Percentiles rank a stretch among this genome's conserved stretches.
phyloP scores from a whole-genome alignment of 2,797 vertebrate genomes.

The Prunella strophiata region DNA sequence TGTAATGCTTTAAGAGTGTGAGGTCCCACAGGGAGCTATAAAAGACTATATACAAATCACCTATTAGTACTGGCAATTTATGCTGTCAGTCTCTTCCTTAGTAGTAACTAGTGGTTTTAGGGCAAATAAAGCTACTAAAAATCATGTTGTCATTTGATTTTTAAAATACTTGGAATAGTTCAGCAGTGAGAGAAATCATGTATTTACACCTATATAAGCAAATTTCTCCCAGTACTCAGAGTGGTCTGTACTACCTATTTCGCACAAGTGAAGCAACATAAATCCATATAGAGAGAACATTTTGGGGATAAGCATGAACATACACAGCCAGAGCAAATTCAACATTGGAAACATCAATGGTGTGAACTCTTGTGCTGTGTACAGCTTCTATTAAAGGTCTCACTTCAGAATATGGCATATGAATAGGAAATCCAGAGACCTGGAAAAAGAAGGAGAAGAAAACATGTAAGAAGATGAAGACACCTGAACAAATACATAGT shows the following conservation, averaged over 20 bases:
- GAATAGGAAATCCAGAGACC: constrained; percentile 95
- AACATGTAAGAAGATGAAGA: background rate
- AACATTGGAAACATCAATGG: constrained; percentile 82
- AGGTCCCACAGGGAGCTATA: background rate
- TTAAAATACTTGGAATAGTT: background rate
- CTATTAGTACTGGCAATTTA: background rate
- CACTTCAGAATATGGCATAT: constrained; percentile 91
- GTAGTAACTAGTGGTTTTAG: background rate
- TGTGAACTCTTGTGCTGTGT: constrained; percentile 93
- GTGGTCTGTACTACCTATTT: constrained; percentile 40
- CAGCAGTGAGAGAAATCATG: background rate
- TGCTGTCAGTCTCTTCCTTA: background rate
- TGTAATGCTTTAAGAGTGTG: background rate
- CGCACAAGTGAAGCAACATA: constrained; percentile 92
- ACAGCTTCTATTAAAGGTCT: constrained; percentile 89
- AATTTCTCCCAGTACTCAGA: background rate
- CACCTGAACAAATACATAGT: background rate
- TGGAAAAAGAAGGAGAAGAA: constrained; percentile 56
- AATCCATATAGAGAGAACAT: constrained; percentile 93
- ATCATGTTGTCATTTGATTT: background rate
- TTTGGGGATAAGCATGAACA: constrained; percentile 91
- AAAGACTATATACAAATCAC: background rate
- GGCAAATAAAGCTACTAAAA: background rate
- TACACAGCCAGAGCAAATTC: constrained; percentile 96
- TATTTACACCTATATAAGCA: background rate